A percentile compares a stretch with the other conserved stretches of the same genome.
Evolutionary conservation across 37 sponge, comb jelly and placozoan species (phyloP).

Genomic region (Axinella damicornis): DNA sequence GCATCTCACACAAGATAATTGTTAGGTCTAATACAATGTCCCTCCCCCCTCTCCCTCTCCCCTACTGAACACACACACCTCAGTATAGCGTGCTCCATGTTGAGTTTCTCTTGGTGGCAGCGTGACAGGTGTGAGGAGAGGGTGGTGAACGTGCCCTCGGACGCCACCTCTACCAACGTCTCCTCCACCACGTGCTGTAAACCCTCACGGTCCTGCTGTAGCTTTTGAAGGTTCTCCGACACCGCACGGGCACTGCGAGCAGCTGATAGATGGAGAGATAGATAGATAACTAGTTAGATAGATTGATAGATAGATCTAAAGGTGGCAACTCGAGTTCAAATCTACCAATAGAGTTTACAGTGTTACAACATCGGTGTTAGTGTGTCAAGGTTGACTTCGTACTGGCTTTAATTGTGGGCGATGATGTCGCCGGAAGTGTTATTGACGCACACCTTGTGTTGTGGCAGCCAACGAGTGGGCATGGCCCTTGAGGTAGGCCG

Average conservation of each 20-base stretch:
- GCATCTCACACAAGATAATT: too few relatives aligned
- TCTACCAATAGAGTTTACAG: too few relatives aligned
- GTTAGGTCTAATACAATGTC: too few relatives aligned
- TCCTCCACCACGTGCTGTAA: conserved; percentile 54
- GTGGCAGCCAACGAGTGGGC: conserved; percentile 33
- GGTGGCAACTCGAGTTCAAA: too few relatives aligned
- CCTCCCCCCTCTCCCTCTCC: too few relatives aligned
- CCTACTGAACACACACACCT: too few relatives aligned
- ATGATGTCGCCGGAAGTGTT: too few relatives aligned
- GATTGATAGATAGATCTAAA: too few relatives aligned
- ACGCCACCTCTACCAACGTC: conserved; percentile 52
- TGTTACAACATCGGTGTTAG: too few relatives aligned
- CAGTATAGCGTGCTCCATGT: conserved; percentile 65
- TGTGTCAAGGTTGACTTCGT: too few relatives aligned
- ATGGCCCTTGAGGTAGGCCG: conserved; percentile 8
- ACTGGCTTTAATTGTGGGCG: too few relatives aligned
- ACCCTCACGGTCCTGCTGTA: conserved; percentile 57
- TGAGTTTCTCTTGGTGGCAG: conserved; percentile 55
- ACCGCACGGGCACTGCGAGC: conserved; percentile 54
- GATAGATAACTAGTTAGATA: too few relatives aligned
- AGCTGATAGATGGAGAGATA: conserved; percentile 28
- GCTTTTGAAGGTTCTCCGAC: conserved; percentile 70
- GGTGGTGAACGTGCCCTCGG: conserved; percentile 57
- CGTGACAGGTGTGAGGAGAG: conserved; percentile 25
- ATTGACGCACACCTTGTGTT: conserved; percentile 42